Base-by-base conservation (phyloP, 2,113 vertebrate genomes). In the Perca flavescens region DNA sequence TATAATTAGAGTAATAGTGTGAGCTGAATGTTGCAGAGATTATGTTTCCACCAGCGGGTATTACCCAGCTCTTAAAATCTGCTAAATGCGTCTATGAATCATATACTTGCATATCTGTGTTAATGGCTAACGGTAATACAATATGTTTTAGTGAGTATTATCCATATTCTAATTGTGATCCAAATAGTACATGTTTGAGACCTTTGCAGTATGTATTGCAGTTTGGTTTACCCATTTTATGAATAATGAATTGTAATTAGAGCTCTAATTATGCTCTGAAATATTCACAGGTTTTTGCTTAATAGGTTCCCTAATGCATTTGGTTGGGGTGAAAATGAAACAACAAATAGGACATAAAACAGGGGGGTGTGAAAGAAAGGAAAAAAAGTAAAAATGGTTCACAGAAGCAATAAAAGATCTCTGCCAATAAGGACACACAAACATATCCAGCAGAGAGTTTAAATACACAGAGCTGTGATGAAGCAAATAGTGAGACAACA, bases 181-280 rank as follows among this genome's bases (percentile, higher is more conserved):
- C 77, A 70, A 76, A 82, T 66, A 81, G 73, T 82, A 56, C 73
- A 86, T 79, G 54, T 62, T 56, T 78, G 49, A 88, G 64, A 74
- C 68, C 65, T 75, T 52, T 80, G 73, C 62, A 69, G 83, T 80
- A 78, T 80, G 78, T 52, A 60, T 58, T 53, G 68, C 76, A 74
- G 77, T 89, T 84, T 80, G 82, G 72, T 64, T 79, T 54, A 60
- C 54, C 52, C 69, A 56, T 93, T 89, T 86, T 78, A 84, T 91
- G 90, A 93, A 93, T 92, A 89, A 93, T 93, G 79, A 81, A 92
- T 88, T 91, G 85, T 89, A 92, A 94, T 93, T 89, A 92, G 72
- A 72, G 60, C 81, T 85, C 69, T 87, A 90, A 93, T 94, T 89
- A 90, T 62, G 80, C 68, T 73, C 81, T 86, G 77, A 85, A 90